Base-by-base conservation (phyloP, 1,140 invertebrate species). In the Dendroctonus valens region DNA sequence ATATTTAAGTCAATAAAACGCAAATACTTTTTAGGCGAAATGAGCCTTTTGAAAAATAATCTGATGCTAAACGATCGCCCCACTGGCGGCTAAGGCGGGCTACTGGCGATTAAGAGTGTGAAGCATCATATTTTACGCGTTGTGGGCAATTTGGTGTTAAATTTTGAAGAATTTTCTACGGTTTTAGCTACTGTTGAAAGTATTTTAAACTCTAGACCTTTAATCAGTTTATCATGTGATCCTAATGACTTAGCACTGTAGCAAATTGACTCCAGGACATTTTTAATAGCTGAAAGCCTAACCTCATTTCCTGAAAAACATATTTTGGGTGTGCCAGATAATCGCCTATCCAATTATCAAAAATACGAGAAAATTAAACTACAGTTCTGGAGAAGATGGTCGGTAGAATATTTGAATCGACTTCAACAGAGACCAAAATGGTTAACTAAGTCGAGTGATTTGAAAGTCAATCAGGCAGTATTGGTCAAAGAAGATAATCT, bases 371-470 rank as follows among this genome's bases (percentile, higher is more conserved):
- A 69, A 54, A 11, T 75, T 14, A 50, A 67, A 7, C 75, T 79
- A 61, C 65, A 72, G 8, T 79, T 78, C 58, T 80, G 78, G 77
- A 73, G 72, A 64, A 50, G 75, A 5, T 77, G 74, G 71, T 54
- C 46, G 12, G 2, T 37, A 14, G 77, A 79, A 59, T 80, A 78
- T 71, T 55, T 79, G 12, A 52, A 67, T 40, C 69, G 53, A 3
- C 65, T 79, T 4, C 74, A 78, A 68, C 51, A 41, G 9, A 46
- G 72, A n/a, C 7, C 40, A 7, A 78, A 78, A 60, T 76, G 76
- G 73, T 52, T 41, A 7, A 40, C 12, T 15, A 26, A 7, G 26
- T 72, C 14, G 11, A 9, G 7, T 7, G 69, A 73, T 42, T n/a
- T 73, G 11, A 65, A 74, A 52, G 49, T 71, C 11, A 70, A 72